phyloP scores from a whole-genome alignment of 2,888 invertebrate genomes.

The Drosophila buzzatii region DNA sequence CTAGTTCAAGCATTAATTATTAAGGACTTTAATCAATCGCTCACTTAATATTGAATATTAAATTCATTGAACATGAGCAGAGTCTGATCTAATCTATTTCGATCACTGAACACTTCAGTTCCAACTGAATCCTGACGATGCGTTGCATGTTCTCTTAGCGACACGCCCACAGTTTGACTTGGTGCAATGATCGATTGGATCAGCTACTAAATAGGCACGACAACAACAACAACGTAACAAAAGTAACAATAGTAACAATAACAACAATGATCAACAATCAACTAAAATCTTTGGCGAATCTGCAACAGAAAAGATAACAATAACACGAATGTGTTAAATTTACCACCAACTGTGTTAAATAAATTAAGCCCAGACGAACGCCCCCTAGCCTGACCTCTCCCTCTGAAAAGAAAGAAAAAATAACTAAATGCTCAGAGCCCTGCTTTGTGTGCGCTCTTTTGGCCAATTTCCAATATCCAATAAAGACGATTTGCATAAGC shows the following conservation, averaged over 20 bases:
- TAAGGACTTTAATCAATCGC: background rate
- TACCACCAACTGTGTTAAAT: constrained; percentile 80
- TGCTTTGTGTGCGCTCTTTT: constrained; percentile 23
- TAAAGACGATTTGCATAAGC: constrained; percentile 69
- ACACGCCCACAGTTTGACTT: constrained; percentile 32
- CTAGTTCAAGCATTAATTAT: background rate
- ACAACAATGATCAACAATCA: constrained; percentile 3
- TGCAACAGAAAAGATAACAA: constrained; percentile 35
- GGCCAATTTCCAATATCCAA: constrained; percentile 48
- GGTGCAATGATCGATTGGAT: constrained; percentile 49
- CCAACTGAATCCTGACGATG: background rate
- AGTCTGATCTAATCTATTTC: background rate
- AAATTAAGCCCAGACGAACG: constrained; percentile 59
- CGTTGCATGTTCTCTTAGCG: constrained; percentile 2
- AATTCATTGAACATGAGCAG: background rate
- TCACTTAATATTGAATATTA: background rate
- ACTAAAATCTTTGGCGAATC: constrained; percentile 21
- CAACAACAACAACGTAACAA: constrained; percentile 15
- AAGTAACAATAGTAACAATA: background rate
- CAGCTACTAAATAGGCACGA: constrained; percentile 43
- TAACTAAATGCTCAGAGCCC: constrained; percentile 33
- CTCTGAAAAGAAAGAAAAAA: constrained; percentile 16
- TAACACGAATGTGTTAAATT: constrained; percentile 69
- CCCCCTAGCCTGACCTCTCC: background rate
- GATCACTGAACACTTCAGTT: background rate